A percentile compares a stretch with the other conserved stretches of the same genome.
Conservation (phyloP, 2,888 invertebrate genomes). For the Branchinecta sandiegonensis region DNA sequence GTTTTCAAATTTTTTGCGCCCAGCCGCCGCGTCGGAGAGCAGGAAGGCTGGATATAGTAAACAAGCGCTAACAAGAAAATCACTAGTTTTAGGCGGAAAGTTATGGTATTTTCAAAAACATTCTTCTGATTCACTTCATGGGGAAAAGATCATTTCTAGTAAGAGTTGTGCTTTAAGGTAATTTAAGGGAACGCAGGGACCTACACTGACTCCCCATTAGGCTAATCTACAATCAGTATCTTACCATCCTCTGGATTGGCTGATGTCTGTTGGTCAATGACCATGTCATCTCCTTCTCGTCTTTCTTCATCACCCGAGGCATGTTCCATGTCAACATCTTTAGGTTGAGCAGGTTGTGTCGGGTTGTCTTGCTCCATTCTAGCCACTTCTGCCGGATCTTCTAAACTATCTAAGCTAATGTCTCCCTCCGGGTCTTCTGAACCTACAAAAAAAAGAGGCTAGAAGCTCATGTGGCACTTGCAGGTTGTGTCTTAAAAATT, state of each 20-base stretch:
- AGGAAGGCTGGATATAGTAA: too few relatives aligned
- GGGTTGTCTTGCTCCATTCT: constrained; percentile 8
- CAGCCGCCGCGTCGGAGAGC: too few relatives aligned
- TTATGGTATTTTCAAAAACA: too few relatives aligned
- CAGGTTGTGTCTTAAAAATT: background rate
- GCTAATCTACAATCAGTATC: background rate
- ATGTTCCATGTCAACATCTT: background rate
- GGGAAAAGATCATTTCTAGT: too few relatives aligned
- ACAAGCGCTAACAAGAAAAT: too few relatives aligned
- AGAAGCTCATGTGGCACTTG: too few relatives aligned
- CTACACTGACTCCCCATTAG: too few relatives aligned
- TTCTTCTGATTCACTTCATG: too few relatives aligned
- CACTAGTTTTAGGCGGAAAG: too few relatives aligned
- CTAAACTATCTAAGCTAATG: constrained; percentile 10
- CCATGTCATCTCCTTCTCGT: constrained; percentile 9
- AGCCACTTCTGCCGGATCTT: constrained; percentile 8
- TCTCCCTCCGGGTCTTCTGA: background rate
- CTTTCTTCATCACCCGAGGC: constrained; percentile 16
- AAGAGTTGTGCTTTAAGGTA: too few relatives aligned
- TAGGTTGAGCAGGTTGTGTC: background rate
- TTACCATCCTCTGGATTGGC: background rate
- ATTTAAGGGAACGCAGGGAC: too few relatives aligned
- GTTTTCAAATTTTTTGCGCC: too few relatives aligned
- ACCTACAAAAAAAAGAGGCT: background rate
- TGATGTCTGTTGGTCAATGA: background rate